Evolutionary conservation across 2,113 vertebrate species (phyloP).

Genomic region (Barnardius zonarius): DNA sequence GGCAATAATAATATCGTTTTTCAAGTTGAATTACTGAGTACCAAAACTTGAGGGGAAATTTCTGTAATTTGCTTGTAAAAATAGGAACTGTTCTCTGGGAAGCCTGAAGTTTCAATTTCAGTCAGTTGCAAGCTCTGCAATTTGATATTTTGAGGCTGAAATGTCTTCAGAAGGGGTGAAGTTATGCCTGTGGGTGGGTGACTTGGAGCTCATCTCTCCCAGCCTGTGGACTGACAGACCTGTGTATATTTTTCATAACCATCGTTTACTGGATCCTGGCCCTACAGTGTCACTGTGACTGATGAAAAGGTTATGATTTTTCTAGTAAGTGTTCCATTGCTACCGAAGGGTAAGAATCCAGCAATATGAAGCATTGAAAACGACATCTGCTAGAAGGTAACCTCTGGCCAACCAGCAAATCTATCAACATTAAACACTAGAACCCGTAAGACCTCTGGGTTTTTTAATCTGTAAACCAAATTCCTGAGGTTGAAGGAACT

Average conservation of each 20-base stretch:
- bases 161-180: not conserved
- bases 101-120: slow-evolving; percentile 2
- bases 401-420: slow-evolving; percentile 39
- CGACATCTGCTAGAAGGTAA: slow-evolving; percentile 25
- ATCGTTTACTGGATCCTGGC: not conserved
- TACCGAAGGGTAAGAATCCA: not conserved
- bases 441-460: not conserved
- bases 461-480: not conserved
- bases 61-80: slow-evolving; percentile 7
- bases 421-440: slow-evolving; percentile 14
- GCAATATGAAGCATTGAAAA: not conserved
- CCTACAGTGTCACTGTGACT: not conserved
- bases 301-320: slow-evolving; percentile 32
- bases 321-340: not conserved
- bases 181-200: slow-evolving; percentile 5
- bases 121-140: not conserved
- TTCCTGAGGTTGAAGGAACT: not conserved
- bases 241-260: not conserved
- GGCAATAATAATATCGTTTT: not conserved
- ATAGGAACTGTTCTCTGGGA: not conserved
- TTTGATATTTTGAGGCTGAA: not conserved
- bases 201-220: not conserved
- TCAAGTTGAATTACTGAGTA: not conserved
- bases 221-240: slow-evolving; percentile 2
- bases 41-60: slow-evolving; percentile 3